Conservation (phyloP, 35 echinoderm and acorn worm genomes). For the Apostichopus californicus region DNA sequence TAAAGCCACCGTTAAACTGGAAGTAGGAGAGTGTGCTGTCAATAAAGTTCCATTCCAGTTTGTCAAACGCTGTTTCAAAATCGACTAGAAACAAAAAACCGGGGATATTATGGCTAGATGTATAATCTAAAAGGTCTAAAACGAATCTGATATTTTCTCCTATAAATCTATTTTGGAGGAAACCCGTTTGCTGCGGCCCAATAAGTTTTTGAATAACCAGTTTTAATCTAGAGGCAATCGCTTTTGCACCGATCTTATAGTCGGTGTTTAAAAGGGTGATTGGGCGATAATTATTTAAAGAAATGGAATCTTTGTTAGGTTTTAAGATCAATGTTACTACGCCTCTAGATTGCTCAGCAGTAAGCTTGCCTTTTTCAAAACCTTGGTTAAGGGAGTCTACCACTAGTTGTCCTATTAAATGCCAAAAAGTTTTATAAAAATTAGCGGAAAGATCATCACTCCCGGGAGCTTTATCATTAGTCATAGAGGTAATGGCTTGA, state of each 20-base stretch:
- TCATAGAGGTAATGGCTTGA: no score
- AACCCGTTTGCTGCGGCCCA: no score
- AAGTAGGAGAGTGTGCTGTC: not conserved
- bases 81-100: slow-evolving; percentile 39
- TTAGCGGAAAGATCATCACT: slow-evolving; percentile 48
- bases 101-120: not conserved
- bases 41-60: slow-evolving; percentile 26
- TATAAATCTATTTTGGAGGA: no score
- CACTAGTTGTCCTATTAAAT: slow-evolving; percentile 38
- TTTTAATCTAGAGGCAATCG: no score
- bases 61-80: slow-evolving; percentile 59
- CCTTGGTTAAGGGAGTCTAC: not conserved
- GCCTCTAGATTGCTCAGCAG: slow-evolving; percentile 16
- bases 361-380: no score
- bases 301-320: slow-evolving; percentile 36
- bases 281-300: slow-evolving; percentile 8
- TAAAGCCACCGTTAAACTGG: not conserved
- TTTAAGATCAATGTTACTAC: slow-evolving; percentile 29
- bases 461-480: no score
- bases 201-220: no score
- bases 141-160: no score
- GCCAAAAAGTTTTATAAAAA: slow-evolving; percentile 40
- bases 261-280: no score
- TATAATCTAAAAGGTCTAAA: not conserved
- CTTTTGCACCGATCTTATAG: no score